Evolutionary conservation across 2,888 invertebrate species (phyloP), one percentile per base, ranked within the genome.

Genomic region (Pseudeuparius sepicola): DNA sequence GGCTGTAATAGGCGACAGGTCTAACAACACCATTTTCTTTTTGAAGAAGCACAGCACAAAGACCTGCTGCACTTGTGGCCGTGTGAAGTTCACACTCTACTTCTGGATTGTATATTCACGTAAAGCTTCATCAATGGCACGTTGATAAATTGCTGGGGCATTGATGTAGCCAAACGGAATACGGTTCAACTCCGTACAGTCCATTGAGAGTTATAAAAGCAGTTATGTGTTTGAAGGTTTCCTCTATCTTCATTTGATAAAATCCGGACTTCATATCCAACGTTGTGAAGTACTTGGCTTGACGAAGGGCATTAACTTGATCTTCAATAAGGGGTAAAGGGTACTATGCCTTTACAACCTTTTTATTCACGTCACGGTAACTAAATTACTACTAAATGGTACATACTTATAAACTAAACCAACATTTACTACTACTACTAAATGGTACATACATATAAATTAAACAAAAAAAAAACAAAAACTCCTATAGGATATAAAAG

Each of bases 101-200:
- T 6, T 20, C 20, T n/a, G 20, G 20, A 20, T 20, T 20, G n/a
- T n/a, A 20, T 7, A 20, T 20, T 31, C 24, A 31, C 41, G 43
- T 10, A 45, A 31, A 5, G 44, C 43, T 30, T 39, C 37, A 35
- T 47, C 42, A 14, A 47, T 47, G 7, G 42, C 36, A 14, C 41
- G 12, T 24, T 47, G 46, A 34, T 44, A 45, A 9, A 39, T 24
- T 17, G 41, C 10, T 10, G 36, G 44, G 7, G 45, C 36, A 37
- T 48, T 49, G 7, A 42, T 36, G n/a, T n/a, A n/a, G n/a, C n/a
- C n/a, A n/a, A 47, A 46, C 10, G 43, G 43, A 35, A 48, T 43
- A 3, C 43, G 36, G 23, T 43, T 46, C n/a, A n/a, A n/a, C n/a
- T n/a, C n/a, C n/a, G n/a, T n/a, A n/a, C 14, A 40, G 34, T 5